phyloP scores from a whole-genome alignment of 1,140 invertebrate genomes.

The Scaptomyza montana region DNA sequence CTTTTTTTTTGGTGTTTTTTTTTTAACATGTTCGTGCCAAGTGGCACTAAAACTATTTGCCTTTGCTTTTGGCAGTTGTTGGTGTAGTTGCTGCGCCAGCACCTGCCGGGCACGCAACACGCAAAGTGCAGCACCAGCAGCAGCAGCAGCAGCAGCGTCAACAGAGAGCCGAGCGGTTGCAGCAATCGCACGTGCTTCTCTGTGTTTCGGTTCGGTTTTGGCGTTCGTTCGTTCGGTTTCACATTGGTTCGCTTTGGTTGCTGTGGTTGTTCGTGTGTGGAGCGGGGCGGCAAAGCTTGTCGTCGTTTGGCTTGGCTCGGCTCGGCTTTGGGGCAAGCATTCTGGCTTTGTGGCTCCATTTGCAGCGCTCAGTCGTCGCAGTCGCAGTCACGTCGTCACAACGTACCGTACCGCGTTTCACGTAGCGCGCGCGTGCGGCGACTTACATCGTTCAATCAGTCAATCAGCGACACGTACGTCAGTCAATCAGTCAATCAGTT shows the following conservation, averaged over 20 bases:
- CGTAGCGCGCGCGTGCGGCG: constrained; percentile 64
- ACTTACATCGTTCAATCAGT: constrained; percentile 34
- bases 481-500: constrained; percentile 6
- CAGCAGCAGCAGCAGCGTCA: constrained; percentile 6
- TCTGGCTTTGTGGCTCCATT: constrained; percentile 37
- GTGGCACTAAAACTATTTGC: constrained; percentile 81
- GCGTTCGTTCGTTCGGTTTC: not conserved
- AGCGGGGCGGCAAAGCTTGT: constrained; percentile 6
- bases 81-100: constrained; percentile 29
- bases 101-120: constrained; percentile 52
- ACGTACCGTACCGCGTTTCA: constrained; percentile 71
- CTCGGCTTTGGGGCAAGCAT: constrained; percentile 10
- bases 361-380: constrained; percentile 78
- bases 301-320: constrained; percentile 18
- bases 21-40: constrained; percentile 71
- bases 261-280: not conserved
- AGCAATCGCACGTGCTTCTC: constrained; percentile 70
- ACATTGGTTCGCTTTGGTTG: not conserved
- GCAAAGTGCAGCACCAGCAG: constrained; percentile 41
- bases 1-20: constrained; percentile 42
- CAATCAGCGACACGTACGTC: constrained; percentile 4
- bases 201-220: not conserved
- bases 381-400: constrained; percentile 81
- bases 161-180: constrained; percentile 51
- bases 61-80: constrained; percentile 56